A percentile compares a stretch with the other conserved stretches of the same genome.
These are phyloP conservation scores for Drosophila leontia DNA, from an alignment of 1,140 invertebrate species.

Conservation along the genomic window DNA sequence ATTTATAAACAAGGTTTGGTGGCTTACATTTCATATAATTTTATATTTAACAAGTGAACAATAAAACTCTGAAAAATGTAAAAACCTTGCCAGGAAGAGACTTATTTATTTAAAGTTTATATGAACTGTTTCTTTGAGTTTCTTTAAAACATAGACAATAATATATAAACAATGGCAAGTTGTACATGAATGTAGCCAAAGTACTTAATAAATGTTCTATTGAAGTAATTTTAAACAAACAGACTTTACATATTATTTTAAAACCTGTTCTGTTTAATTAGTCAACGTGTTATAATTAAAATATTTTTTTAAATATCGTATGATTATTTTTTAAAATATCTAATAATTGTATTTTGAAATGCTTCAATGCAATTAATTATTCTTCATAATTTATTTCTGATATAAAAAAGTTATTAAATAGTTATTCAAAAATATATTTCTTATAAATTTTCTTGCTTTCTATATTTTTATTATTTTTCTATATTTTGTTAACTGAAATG, in stretches of 20 bases:
- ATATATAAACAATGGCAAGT: neutral
- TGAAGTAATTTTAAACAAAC: neutral
- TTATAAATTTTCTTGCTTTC: no score
- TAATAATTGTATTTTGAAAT: neutral
- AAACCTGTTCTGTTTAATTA: neutral
- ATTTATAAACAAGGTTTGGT: neutral
- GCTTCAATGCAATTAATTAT: neutral
- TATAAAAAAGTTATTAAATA: neutral
- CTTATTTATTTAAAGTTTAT: neutral
- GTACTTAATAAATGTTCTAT: neutral
- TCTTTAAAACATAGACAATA: neutral
- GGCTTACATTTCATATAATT: neutral
- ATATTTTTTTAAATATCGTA: no score
- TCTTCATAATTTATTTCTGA: neutral
- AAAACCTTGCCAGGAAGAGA: neutral
- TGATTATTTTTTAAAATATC: no score
- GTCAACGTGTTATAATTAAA: neutral
- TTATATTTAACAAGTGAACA: neutral
- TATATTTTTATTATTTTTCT: neutral
- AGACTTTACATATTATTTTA: neutral
- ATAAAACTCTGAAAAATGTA: no score
- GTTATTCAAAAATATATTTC: no score
- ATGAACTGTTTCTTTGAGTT: neutral
- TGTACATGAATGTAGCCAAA: neutral
- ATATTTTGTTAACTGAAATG: conserved; percentile 39